Percentiles rank a stretch among this genome's conserved stretches.
Evolutionary conservation across 2,113 vertebrate species (phyloP).

Genomic region (Catharus bicknelli): DNA sequence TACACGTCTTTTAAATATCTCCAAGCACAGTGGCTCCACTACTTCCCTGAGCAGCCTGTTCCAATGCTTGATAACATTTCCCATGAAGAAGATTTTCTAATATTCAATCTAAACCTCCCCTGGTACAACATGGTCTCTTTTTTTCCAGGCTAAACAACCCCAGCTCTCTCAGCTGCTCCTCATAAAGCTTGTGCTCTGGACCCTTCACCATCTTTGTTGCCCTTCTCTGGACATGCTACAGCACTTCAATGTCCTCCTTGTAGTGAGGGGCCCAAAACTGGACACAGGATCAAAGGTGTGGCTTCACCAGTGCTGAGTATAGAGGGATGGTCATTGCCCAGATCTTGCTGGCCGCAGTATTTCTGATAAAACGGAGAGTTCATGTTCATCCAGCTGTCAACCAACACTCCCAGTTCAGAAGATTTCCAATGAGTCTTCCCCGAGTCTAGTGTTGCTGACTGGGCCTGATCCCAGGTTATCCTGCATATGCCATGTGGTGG

Average conservation of each 20-base stretch:
- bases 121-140: background rate
- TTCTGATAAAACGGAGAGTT: background rate
- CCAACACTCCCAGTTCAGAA: accelerated
- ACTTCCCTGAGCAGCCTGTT: background rate
- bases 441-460: background rate
- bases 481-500: background rate
- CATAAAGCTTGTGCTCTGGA: background rate
- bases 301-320: background rate
- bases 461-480: background rate
- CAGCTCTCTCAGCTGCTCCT: background rate
- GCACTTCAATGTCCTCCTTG: background rate
- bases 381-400: background rate
- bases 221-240: accelerated
- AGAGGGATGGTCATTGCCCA: accelerated
- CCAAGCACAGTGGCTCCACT: background rate
- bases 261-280: background rate
- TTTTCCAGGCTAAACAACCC: background rate
- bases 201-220: background rate
- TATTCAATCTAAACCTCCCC: background rate
- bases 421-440: background rate
- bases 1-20: background rate
- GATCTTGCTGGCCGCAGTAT: background rate
- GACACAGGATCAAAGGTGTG: background rate
- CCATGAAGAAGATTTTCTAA: background rate
- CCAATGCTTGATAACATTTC: background rate